phyloP scores from a whole-genome alignment of 2,888 invertebrate genomes.

The Acanthosoma haemorrhoidale region DNA sequence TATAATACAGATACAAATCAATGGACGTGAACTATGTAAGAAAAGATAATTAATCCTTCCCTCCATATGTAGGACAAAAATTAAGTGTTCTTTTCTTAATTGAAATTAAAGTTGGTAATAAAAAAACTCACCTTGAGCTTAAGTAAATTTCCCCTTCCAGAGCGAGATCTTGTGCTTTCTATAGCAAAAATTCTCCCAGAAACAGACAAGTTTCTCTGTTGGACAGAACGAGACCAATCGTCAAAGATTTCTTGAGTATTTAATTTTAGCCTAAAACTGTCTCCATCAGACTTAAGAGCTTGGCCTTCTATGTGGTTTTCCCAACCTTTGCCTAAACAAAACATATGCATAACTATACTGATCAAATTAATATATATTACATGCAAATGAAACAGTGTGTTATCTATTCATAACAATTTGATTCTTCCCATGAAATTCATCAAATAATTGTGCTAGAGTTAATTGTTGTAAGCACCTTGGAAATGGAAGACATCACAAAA shows the following conservation, averaged over 20 bases:
- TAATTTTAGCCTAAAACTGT: slow-evolving; percentile 92
- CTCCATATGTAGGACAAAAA: not conserved
- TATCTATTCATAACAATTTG: not conserved
- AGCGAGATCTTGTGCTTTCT: slow-evolving; percentile 71
- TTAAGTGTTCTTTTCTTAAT: not conserved
- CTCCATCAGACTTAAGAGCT: slow-evolving; percentile 93
- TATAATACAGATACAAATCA: not conserved
- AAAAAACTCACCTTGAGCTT: slow-evolving; percentile 63
- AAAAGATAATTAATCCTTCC: too few species aligned
- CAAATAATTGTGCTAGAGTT: too few species aligned
- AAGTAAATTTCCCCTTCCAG: slow-evolving; percentile 74
- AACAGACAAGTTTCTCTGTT: slow-evolving; percentile 88
- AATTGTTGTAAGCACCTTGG: too few species aligned
- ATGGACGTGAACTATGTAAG: too few species aligned
- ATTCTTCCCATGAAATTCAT: too few species aligned
- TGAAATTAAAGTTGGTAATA: not conserved
- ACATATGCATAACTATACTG: too few species aligned
- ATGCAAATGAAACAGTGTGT: not conserved
- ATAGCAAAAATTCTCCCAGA: slow-evolving; percentile 92
- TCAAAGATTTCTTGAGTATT: slow-evolving; percentile 97
- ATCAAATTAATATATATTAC: too few species aligned
- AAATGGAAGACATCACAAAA: too few species aligned
- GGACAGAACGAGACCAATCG: slow-evolving; percentile 93
- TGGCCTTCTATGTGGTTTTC: slow-evolving; percentile 98
- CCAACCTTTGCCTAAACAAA: slow-evolving; percentile 93